Evolutionary conservation across 2,888 invertebrate genomes (phyloP).

Genomic region (Xylocampa areola): DNA sequence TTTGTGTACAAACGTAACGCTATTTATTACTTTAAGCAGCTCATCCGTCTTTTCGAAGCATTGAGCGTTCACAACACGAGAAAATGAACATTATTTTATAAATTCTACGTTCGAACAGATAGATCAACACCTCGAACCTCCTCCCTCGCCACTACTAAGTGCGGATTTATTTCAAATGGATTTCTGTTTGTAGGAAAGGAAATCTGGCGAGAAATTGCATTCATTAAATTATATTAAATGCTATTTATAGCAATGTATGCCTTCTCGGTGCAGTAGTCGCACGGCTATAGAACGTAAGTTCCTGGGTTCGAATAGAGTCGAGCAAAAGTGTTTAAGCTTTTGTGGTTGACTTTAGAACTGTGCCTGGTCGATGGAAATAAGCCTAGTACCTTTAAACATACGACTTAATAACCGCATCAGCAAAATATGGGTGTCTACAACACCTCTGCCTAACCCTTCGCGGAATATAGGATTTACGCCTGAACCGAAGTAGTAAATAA

Average conservation of each 20-base stretch:
- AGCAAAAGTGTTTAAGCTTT: too few relatives aligned
- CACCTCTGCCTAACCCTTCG: too few relatives aligned
- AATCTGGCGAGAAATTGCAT: not conserved
- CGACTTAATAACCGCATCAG: too few relatives aligned
- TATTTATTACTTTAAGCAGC: slow-evolving; percentile 28
- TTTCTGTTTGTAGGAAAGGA: slow-evolving; percentile 12
- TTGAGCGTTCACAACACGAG: slow-evolving; percentile 23
- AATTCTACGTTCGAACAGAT: slow-evolving; percentile 22
- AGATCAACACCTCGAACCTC: slow-evolving; percentile 33
- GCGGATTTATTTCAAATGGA: slow-evolving; percentile 33
- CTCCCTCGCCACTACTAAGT: slow-evolving; percentile 17
- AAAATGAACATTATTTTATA: slow-evolving; percentile 32
- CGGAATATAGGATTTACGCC: too few relatives aligned
- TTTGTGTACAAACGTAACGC: slow-evolving; percentile 21
- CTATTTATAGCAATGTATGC: not conserved
- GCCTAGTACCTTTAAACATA: too few relatives aligned
- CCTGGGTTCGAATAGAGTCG: too few relatives aligned
- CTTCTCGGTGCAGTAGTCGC: too few relatives aligned
- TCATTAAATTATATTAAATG: not conserved
- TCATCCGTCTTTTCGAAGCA: slow-evolving; percentile 31
- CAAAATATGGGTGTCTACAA: too few relatives aligned
- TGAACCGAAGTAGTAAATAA: not conserved
- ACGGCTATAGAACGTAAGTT: too few relatives aligned
- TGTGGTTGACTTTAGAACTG: too few relatives aligned
- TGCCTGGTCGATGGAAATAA: too few relatives aligned